Conservation (phyloP, 2,113 vertebrate genomes). For the Bos javanicus region DNA sequence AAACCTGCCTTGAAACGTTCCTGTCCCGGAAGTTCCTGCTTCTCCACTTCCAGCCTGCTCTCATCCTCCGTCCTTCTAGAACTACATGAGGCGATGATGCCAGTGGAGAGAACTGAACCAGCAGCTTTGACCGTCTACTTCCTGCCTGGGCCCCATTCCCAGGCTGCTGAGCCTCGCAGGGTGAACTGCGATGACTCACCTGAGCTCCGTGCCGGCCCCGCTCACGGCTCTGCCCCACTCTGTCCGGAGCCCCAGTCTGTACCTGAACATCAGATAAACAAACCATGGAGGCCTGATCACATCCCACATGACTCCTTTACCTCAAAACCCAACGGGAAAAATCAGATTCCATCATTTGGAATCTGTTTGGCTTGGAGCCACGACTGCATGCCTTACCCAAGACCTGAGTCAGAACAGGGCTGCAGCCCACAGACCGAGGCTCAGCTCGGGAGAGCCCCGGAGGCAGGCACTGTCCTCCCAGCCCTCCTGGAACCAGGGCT, state of each 20-base stretch:
- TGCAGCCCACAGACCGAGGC: not conserved
- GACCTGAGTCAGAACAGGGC: not conserved
- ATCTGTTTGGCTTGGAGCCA: slow-evolving; percentile 28
- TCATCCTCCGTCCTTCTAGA: not conserved
- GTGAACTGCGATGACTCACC: not conserved
- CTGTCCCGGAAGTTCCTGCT: not conserved
- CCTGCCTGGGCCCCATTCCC: not conserved
- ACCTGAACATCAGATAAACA: not conserved
- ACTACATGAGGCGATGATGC: not conserved
- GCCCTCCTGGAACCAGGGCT: not conserved
- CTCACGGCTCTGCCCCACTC: not conserved
- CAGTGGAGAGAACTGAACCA: not conserved
- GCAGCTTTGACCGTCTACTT: not conserved
- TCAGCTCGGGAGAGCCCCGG: not conserved
- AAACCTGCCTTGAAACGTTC: not conserved
- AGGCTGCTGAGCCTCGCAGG: not conserved
- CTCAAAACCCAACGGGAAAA: slow-evolving; percentile 41
- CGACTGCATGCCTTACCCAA: slow-evolving; percentile 6
- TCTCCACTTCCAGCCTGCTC: not conserved
- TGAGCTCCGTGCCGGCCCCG: not conserved
- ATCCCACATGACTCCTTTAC: not conserved
- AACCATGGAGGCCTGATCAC: not conserved
- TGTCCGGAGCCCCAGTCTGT: not conserved
- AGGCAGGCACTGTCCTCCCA: not conserved
- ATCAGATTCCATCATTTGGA: slow-evolving; percentile 39